Evolutionary conservation across 2,797 vertebrate genomes (phyloP), one percentile per base, ranked within the genome.

Genomic region (Poecilia velifera): DNA sequence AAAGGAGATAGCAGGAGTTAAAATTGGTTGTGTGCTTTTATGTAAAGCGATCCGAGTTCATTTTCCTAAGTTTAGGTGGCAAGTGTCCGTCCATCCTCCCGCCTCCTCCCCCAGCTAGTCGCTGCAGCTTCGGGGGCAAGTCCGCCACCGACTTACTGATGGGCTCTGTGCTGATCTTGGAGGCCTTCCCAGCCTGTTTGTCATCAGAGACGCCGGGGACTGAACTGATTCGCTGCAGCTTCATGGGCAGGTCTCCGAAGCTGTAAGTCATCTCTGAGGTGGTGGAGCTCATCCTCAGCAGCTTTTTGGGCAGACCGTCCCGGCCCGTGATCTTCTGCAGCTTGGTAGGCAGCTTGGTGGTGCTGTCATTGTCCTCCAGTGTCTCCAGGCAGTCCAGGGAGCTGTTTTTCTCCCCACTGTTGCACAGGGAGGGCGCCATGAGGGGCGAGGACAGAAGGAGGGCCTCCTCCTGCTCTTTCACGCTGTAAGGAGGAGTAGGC

Each of bases 181-280:
- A 95, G 84, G 95, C 95, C 92, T 97, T 99, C 10, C 96, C 96
- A 25, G 93, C 96, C 91, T 97, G 96, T 93, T 97, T 99, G 82
- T 99, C 98, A 86, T 99, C 98, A 3, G 97, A 98, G 71, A 98
- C 97, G 1, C 98, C 98, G 0, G 98, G 98, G 83, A 99, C 98
- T 0, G 98, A 99, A 95, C 98, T 99, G 96, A 99, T 99, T 88
- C 98, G 96, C 91, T 99, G 98, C 78, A 99, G 96, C 94, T 99
- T 99, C 97, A 99, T 98, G 84, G 98, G 98, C 89, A 99, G 91
- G 82, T 99, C 98, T 78, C 98, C 98, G 87, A 99, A 96, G 94
- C 97, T 99, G 94, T 99, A 99, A 86, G 97, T 97, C 96, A 99
- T 99, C 95, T 99, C 98, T 2, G 98, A 99, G 76, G 98, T 98